These are phyloP conservation scores for Semnornis frantzii DNA, from an alignment of 2,113 vertebrate species.

Conservation along the genomic window DNA sequence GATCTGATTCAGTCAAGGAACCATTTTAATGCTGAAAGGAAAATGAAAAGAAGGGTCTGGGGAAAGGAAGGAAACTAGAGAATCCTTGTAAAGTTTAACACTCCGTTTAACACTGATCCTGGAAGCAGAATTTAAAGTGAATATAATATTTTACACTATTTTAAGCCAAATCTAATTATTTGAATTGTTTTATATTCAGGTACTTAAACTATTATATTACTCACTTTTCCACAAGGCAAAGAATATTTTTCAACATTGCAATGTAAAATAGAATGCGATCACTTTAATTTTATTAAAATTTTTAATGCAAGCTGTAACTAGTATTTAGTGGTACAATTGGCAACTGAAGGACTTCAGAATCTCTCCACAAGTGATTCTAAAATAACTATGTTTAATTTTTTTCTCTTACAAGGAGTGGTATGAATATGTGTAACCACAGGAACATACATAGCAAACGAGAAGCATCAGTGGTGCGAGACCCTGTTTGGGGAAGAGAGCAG, in stretches of 20 bases:
- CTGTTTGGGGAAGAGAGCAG: too few species aligned
- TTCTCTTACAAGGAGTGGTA: background rate
- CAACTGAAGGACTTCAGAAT: background rate
- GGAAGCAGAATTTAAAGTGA: background rate
- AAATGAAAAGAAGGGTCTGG: background rate
- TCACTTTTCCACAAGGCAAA: background rate
- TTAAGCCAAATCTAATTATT: background rate
- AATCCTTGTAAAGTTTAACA: background rate
- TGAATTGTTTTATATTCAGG: background rate
- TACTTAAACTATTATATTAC: background rate
- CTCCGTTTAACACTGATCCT: background rate
- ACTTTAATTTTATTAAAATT: background rate
- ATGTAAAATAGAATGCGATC: background rate
- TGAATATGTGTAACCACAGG: slow-evolving; percentile 32
- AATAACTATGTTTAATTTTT: background rate
- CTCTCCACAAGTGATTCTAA: background rate
- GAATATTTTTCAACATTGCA: background rate
- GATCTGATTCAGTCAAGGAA: background rate
- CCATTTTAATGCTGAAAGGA: background rate
- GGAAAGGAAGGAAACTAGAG: background rate
- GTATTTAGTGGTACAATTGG: background rate
- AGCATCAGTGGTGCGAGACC: too few species aligned
- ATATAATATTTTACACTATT: background rate
- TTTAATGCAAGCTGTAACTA: background rate
- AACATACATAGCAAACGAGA: background rate